Evolutionary conservation across 2,113 vertebrate species (phyloP).

Genomic region (Saccopteryx bilineata): DNA sequence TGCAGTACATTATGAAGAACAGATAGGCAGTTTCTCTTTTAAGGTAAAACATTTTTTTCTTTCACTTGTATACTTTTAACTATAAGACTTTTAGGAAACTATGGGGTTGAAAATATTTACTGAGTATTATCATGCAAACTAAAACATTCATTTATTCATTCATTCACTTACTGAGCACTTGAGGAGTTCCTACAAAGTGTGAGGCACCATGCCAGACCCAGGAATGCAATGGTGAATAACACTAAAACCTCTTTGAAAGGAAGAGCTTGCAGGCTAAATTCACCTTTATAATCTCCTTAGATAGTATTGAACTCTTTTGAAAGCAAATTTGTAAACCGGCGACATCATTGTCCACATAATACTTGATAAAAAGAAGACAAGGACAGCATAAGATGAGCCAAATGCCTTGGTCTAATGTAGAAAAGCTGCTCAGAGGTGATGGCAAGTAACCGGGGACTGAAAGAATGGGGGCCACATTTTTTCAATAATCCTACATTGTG

Average conservation of each 20-base stretch:
- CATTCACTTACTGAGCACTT: neutral
- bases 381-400: neutral
- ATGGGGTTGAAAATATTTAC: neutral
- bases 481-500: neutral
- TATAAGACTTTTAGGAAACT: conserved; percentile 26
- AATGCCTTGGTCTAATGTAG: neutral
- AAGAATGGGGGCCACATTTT: neutral
- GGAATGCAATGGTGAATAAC: neutral
- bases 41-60: neutral
- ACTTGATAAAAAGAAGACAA: neutral
- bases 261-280: neutral
- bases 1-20: neutral
- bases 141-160: neutral
- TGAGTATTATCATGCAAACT: neutral
- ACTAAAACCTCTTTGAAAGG: neutral
- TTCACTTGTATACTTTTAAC: conserved; percentile 3
- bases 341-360: neutral
- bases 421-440: neutral
- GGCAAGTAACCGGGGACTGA: neutral
- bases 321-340: neutral
- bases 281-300: neutral
- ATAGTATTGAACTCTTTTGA: neutral
- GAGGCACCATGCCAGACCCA: neutral
- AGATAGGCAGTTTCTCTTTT: conserved; percentile 13
- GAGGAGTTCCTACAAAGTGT: neutral